Evolutionary conservation across 2,797 vertebrate species (phyloP), one percentile per base, ranked within the genome.

Genomic region (Schizopygopsis pylzovi): DNA sequence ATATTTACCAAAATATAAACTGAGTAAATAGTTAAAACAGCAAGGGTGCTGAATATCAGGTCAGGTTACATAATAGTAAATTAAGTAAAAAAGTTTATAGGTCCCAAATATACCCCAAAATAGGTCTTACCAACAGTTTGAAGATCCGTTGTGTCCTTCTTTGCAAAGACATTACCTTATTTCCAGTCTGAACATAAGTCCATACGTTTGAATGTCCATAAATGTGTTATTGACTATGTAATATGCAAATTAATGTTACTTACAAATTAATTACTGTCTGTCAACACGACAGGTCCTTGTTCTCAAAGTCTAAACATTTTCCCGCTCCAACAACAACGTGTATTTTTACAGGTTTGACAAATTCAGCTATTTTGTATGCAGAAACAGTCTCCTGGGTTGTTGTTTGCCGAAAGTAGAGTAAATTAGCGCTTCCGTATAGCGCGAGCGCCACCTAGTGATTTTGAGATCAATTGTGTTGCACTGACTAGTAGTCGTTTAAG

Each of bases 371-470:
- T 61, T 5, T 37, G 11, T n/a, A 73, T 37, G 4, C 28, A 33
- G 28, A 33, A 33, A 33, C 28, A 56, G 12, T 16, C 12, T 18
- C 18, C 45, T 1, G 54, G 39, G 4, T 0, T 47, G 18, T 47
- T 18, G 11, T 33, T 33, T 33, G 39, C 28, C 45, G 1, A 47
- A 15, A 22, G 1, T 25, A 4, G 5, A 43, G 4, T 33, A 37
- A 18, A 65, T 1, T 4, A 54, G 20, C 20, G 11, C 33, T 70
- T 84, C 47, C 20, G 61, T 47, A 11, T 6, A 28, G 1, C 13
- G 61, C 7, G n/a, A 79, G 25, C 65, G 75, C 65, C 65, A 37
- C 22, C 76, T 71, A 41, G 49, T 79, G 83, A 22, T 68, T 22
- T 70, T 75, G 75, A 45, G 79, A 70, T 70, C 25, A 56, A 25